phyloP scores from a whole-genome alignment of 1,140 invertebrate genomes.

The Thaumatotibia leucotreta region DNA sequence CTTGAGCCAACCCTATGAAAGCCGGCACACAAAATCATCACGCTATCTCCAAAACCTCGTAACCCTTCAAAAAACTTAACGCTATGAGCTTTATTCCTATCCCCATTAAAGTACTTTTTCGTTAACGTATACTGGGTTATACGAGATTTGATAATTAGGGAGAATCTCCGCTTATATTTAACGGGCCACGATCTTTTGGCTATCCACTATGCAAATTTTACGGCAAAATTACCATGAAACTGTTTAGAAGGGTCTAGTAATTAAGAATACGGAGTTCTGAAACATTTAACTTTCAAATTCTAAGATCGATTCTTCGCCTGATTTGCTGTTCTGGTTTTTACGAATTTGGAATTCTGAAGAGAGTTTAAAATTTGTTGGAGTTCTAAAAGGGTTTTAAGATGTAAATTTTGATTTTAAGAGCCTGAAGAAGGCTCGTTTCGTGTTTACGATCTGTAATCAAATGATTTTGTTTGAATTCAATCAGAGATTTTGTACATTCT shows the following conservation, averaged over 20 bases:
- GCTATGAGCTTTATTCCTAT: neutral
- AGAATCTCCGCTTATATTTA: neutral
- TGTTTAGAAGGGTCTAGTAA: constrained; percentile 40
- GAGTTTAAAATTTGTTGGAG: constrained; percentile 18
- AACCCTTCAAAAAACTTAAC: too few species aligned
- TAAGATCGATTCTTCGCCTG: constrained; percentile 25
- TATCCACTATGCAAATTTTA: constrained; percentile 38
- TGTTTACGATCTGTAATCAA: neutral
- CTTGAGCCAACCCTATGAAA: too few species aligned
- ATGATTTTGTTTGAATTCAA: neutral
- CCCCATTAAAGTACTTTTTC: neutral
- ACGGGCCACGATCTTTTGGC: neutral
- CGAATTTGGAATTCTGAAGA: constrained; percentile 17
- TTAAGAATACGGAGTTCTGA: constrained; percentile 38
- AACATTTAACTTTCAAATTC: constrained; percentile 46
- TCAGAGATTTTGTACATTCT: too few species aligned
- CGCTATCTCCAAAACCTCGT: too few species aligned
- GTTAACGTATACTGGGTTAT: neutral
- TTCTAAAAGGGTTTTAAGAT: neutral
- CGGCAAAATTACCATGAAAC: constrained; percentile 40
- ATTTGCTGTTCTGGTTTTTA: constrained; percentile 19
- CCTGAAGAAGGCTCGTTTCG: neutral
- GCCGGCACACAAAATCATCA: too few species aligned
- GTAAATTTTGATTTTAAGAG: neutral
- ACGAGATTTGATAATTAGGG: neutral